Base-by-base conservation (phyloP, 2,113 vertebrate genomes). In the Verasper variegatus region DNA sequence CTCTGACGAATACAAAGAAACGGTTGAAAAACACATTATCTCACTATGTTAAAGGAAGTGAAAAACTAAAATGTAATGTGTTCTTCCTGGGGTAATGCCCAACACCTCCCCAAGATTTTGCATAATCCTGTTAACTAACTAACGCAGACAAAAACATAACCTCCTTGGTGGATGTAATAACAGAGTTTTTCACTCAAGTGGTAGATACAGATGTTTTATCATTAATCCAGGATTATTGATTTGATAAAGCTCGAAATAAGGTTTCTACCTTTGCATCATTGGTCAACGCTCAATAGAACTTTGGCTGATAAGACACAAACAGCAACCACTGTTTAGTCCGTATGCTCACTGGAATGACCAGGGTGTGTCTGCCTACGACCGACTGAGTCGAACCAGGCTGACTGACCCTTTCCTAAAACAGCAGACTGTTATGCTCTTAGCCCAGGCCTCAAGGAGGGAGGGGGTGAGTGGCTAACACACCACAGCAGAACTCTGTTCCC, bases 331-430 rank as follows among this genome's bases (percentile, higher is more conserved):
- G 11, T 27, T 71, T 74, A 26, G 79, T 63, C 57, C 71, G 35
- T 27, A 68, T 18, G 57, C 37, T 73, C 45, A 17, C 47, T 69
- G 59, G 60, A 81, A 76, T 37, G 47, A 74, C 26, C 69, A 52
- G 45, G 37, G 76, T 64, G 70, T 66, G 69, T 85, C 81, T 71
- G 68, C 68, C 52, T 78, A 35, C 63, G 59, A 65, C 64, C 70
- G 57, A 65, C 64, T 73, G 57, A 87, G 73, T 61, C 65, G 49
- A 75, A 86, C 74, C 78, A 78, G 65, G 51, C 26, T 67, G 74
- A 82, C 67, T 67, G 74, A 82, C 67, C 78, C 81, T 78, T 65
- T 62, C 69, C 67, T 80, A 83, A 76, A 85, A 80, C 84, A 83
- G 77, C 78, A 81, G 51, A 51, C 54, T 68, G 83, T 72, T 87